Evolutionary conservation across 2,888 invertebrate genomes (phyloP).

Genomic region (Cylindroiulus punctatus): DNA sequence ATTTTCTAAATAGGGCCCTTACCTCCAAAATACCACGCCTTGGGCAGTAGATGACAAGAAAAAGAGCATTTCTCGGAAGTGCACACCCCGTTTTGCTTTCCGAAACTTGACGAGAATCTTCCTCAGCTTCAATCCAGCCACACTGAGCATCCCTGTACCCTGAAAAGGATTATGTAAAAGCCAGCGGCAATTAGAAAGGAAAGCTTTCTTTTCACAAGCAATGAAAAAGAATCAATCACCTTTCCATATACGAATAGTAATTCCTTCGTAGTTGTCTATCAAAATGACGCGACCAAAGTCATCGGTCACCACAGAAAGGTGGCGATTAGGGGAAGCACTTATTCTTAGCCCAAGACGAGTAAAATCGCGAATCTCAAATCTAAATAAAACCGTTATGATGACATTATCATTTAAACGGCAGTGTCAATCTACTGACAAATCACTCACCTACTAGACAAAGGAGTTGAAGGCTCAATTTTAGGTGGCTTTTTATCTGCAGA

Average conservation of each 20-base stretch:
- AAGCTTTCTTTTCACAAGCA: neutral
- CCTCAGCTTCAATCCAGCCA: constrained; percentile 88
- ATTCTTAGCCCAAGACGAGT: constrained; percentile 79
- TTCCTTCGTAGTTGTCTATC: constrained; percentile 82
- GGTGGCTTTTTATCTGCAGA: constrained; percentile 62
- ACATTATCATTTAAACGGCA: too few relatives aligned
- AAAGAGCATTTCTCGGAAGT: constrained; percentile 74
- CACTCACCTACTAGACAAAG: constrained; percentile 74
- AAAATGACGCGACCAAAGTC: constrained; percentile 87
- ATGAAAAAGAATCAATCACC: constrained; percentile 67
- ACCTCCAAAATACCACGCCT: constrained; percentile 90
- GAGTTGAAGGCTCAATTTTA: constrained; percentile 74
- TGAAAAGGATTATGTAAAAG: constrained; percentile 59
- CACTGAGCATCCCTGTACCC: constrained; percentile 95
- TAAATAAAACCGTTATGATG: too few relatives aligned
- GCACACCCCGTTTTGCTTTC: neutral
- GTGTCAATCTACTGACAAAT: neutral
- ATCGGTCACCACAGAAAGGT: constrained; percentile 84
- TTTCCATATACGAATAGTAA: constrained; percentile 88
- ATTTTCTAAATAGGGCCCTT: constrained; percentile 44
- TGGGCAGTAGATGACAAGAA: constrained; percentile 92
- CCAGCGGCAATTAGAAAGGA: neutral
- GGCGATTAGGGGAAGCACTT: constrained; percentile 81
- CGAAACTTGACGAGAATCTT: constrained; percentile 59
- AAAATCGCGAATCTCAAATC: constrained; percentile 81